Base-by-base conservation (phyloP, 2,888 invertebrate species). In the Xestia xanthographa region DNA sequence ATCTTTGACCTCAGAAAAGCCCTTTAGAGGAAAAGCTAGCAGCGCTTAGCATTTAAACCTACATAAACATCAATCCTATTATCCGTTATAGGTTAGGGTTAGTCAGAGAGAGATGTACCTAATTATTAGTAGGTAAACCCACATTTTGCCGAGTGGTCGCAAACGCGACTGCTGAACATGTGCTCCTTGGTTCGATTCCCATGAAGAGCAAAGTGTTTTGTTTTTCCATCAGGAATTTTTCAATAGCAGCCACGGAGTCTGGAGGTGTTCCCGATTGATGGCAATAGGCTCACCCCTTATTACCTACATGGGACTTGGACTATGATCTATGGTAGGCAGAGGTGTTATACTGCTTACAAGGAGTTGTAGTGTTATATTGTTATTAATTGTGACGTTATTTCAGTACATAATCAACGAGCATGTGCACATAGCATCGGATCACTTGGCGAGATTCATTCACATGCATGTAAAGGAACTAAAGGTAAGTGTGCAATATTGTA, bases 391-490 rank as follows among this genome's bases (percentile, higher is more conserved):
- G n/a, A 48, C 12, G 5, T 82, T 70, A 58, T 94, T 94, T 67
- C 93, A 96, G 96, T 96, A 92, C 65, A 88, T 95, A 38, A 96
- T 96, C 79, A 96, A 96, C 73, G 96, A 96, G 63, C 94, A 93
- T 14, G 91, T 95, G 2, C 96, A 96, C 86, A 95, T 96, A 80
- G 96, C 96, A 0, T 95, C 95, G 0, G 96, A 96, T 72, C 96
- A 96, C 79, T 87, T 96, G 77, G 95, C 91, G 6, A 91, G 96
- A 75, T 96, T 96, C 80, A 92, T 94, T 9, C 90, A 92, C 5
- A 87, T 96, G 88, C 96, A 96, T 67, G 92, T 96, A n/a, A 94
- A 96, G 75, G 96, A 96, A 83, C 78, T 96, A 56, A 96, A 96
- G 94, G 96, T 95, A 82, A 53, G 80, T 85, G 50, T 69, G n/a